Evolutionary conservation across 2,888 invertebrate genomes (phyloP).

Genomic region (Drosophila eohydei): DNA sequence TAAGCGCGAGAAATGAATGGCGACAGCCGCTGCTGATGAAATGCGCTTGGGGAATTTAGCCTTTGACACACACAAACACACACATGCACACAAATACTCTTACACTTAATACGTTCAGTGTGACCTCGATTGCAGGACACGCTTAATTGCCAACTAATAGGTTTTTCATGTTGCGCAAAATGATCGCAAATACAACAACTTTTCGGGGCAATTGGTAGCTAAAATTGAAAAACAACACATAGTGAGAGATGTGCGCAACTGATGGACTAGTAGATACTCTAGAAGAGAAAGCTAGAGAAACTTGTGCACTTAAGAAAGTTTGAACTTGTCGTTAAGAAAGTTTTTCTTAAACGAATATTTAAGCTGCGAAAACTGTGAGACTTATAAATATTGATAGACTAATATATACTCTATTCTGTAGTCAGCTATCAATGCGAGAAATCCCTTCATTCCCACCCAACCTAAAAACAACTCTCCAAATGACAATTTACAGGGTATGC

Average conservation of each 20-base stretch:
- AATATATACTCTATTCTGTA: neutral
- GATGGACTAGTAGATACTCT: neutral
- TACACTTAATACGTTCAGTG: neutral
- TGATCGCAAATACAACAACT: slow-evolving; percentile 23
- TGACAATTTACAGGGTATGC: neutral
- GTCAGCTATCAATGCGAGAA: neutral
- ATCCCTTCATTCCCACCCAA: neutral
- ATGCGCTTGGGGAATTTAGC: slow-evolving; percentile 43
- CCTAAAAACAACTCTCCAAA: fast-evolving
- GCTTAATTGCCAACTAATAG: slow-evolving; percentile 68
- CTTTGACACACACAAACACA: neutral
- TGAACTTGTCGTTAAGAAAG: neutral
- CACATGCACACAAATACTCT: neutral
- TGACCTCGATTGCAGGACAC: slow-evolving; percentile 31
- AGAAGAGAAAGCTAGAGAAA: neutral
- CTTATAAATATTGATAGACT: neutral
- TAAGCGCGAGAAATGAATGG: slow-evolving; percentile 55
- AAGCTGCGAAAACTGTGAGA: too few relatives aligned
- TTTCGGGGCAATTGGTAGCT: slow-evolving; percentile 10
- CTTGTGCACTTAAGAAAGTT: neutral
- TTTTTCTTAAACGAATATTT: neutral
- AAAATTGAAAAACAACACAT: slow-evolving; percentile 22
- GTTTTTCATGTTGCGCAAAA: slow-evolving; percentile 54
- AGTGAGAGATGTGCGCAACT: neutral
- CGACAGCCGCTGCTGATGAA: slow-evolving; percentile 26